These are phyloP conservation scores for Saiga tatarica DNA, from an alignment of 2,113 vertebrate species.

Conservation along the genomic window DNA sequence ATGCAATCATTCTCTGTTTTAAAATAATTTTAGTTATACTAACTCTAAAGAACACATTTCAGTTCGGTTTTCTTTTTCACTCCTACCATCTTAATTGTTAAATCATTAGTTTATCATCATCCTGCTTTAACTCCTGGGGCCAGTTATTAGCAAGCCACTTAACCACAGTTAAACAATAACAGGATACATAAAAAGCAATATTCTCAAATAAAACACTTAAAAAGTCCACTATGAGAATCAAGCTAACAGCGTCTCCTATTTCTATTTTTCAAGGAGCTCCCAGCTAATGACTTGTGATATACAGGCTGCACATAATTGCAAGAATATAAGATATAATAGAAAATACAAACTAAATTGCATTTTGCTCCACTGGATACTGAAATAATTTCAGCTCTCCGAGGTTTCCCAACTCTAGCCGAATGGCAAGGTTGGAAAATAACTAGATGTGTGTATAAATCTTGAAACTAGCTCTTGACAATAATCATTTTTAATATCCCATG, in stretches of 20 bases:
- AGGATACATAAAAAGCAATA: constrained; percentile 73
- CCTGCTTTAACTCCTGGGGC: constrained; percentile 77
- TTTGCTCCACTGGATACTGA: constrained; percentile 55
- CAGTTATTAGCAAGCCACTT: constrained; percentile 83
- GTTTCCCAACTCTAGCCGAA: background rate
- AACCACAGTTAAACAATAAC: constrained; percentile 81
- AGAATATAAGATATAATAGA: constrained; percentile 24
- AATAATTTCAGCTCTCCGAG: constrained; percentile 41
- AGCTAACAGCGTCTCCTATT: constrained; percentile 49
- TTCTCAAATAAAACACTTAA: constrained; percentile 52
- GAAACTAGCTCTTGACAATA: background rate
- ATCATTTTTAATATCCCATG: background rate
- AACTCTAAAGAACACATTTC: constrained; percentile 73
- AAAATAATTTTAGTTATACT: constrained; percentile 81
- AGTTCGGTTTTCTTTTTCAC: constrained; percentile 70
- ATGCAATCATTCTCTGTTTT: constrained; percentile 81
- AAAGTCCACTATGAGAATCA: constrained; percentile 64
- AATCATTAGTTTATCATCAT: constrained; percentile 81
- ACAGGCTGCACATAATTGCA: constrained; percentile 15
- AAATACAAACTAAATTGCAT: constrained; percentile 54
- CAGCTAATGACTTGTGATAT: constrained; percentile 55
- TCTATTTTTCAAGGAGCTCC: constrained; percentile 63
- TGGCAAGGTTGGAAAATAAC: background rate
- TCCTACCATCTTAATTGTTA: constrained; percentile 81
- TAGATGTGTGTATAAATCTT: background rate